Conservation (phyloP, 2,113 vertebrate species). For the Chelonoidis abingdonii region DNA sequence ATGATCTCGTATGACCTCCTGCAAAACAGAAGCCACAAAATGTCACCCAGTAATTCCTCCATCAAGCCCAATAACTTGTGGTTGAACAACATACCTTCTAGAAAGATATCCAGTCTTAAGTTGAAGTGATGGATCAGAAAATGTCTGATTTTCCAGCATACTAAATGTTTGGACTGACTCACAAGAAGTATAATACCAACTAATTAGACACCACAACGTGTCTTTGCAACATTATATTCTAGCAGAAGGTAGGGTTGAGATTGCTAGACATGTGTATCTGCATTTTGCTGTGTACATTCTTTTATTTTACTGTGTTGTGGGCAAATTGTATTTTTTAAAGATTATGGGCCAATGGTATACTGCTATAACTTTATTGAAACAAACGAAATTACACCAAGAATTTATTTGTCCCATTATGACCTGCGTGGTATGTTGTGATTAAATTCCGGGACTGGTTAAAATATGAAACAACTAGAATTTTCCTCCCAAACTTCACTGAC, state of each 20-base stretch:
- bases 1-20: not conserved
- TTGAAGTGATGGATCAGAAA: not conserved
- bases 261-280: not conserved
- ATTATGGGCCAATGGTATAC: not conserved
- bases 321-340: not conserved
- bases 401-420: not conserved
- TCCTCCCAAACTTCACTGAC: not conserved
- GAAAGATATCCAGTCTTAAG: not conserved
- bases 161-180: not conserved
- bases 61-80: not conserved
- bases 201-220: not conserved
- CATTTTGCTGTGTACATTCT: not conserved
- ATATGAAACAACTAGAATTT: not conserved
- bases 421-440: not conserved
- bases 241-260: fast-evolving
- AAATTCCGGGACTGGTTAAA: not conserved
- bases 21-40: not conserved
- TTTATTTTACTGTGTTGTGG: not conserved
- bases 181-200: not conserved
- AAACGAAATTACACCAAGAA: not conserved
- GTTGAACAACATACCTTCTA: not conserved
- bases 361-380: not conserved
- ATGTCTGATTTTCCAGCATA: not conserved
- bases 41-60: not conserved
- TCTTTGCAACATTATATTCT: not conserved